These are phyloP conservation scores for Apodemus sylvaticus DNA, from an alignment of 2,113 vertebrate genomes.

Conservation along the genomic window DNA sequence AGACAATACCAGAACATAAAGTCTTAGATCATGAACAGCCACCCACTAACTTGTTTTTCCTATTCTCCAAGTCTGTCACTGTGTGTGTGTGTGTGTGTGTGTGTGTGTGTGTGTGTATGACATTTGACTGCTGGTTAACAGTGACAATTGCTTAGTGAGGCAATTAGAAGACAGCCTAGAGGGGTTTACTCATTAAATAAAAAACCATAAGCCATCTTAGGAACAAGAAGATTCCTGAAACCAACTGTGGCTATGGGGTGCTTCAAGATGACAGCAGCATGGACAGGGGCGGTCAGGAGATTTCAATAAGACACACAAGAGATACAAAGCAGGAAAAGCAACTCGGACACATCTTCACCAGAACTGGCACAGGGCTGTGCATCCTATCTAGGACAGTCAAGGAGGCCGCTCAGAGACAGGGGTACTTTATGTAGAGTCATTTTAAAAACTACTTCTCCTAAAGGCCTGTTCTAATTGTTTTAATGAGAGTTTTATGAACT, in stretches of 20 bases:
- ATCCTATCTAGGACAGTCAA: slow-evolving; percentile 38
- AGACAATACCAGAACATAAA: neutral
- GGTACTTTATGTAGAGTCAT: neutral
- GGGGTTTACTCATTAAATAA: neutral
- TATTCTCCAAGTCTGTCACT: neutral
- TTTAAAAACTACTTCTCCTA: slow-evolving; percentile 42
- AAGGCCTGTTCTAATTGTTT: slow-evolving; percentile 31
- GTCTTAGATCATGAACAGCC: neutral
- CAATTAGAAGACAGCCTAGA: neutral
- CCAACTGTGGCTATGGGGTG: neutral
- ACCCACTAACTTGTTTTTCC: neutral
- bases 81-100: neutral
- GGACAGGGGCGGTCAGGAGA: neutral
- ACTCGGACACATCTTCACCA: neutral
- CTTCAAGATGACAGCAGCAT: neutral
- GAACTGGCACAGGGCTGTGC: neutral
- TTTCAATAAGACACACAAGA: neutral
- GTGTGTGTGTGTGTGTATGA: neutral
- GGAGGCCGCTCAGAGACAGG: slow-evolving; percentile 26
- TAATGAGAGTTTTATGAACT: neutral
- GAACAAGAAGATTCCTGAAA: neutral
- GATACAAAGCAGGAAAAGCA: neutral
- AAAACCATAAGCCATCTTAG: slow-evolving; percentile 7
- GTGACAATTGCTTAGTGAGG: neutral
- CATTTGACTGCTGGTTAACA: too few species aligned